Percentiles rank a stretch among this genome's conserved stretches.
phyloP scores from a whole-genome alignment of 2,888 invertebrate species.

The Empis livida region DNA sequence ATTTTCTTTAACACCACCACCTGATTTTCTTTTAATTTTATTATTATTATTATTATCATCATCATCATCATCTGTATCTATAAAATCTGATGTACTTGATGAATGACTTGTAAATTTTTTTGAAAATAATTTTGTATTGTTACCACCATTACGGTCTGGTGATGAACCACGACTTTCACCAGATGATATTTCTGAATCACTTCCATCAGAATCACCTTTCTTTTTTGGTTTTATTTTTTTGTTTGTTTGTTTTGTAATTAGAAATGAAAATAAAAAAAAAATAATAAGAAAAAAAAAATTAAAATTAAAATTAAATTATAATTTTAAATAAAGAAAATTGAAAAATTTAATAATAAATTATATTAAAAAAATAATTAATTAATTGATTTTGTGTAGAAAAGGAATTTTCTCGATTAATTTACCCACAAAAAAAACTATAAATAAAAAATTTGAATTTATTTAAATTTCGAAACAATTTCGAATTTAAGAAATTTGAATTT shows the following conservation, averaged over 20 bases:
- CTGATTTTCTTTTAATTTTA: conserved; percentile 11
- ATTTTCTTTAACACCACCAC: conserved; percentile 4
- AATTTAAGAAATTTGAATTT: no score
- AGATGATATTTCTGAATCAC: conserved; percentile 29
- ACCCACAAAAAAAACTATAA: no score
- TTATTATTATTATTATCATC: conserved; percentile 18
- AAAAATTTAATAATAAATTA: no score
- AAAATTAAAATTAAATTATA: not conserved
- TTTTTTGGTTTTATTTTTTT: conserved; percentile 7
- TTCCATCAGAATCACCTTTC: conserved; percentile 19
- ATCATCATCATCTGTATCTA: conserved; percentile 23
- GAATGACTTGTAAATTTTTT: conserved; percentile 19
- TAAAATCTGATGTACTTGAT: conserved; percentile 27
- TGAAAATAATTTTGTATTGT: not conserved
- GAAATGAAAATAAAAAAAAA: no score
- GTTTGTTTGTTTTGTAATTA: not conserved
- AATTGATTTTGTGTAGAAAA: no score
- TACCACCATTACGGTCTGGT: conserved; percentile 13
- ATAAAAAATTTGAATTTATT: no score
- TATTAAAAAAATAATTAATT: no score
- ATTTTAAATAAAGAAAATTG: no score
- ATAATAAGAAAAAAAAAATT: not conserved
- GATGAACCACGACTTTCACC: conserved; percentile 28
- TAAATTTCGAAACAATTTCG: no score
- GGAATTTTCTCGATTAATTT: no score